Percentiles rank a stretch among this genome's conserved stretches.
phyloP scores from a whole-genome alignment of 1,140 invertebrate genomes.

The Anagrus nilaparvatae region DNA sequence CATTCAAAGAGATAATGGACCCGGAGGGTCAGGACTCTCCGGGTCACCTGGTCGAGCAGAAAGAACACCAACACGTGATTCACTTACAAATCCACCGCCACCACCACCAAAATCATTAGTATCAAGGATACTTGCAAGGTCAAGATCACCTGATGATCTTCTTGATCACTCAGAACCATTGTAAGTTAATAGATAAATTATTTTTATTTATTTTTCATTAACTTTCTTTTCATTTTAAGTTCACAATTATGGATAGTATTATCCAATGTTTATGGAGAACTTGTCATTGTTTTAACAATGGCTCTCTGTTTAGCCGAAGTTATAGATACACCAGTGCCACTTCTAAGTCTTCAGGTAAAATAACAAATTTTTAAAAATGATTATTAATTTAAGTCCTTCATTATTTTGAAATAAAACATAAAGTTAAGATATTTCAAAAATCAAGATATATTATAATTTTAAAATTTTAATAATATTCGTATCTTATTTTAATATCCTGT shows the following conservation, averaged over 20 bases:
- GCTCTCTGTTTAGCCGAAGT: constrained; percentile 51
- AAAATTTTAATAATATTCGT: too few relatives aligned
- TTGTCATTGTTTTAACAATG: constrained; percentile 48
- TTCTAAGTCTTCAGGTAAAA: constrained; percentile 51
- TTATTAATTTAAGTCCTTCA: too few relatives aligned
- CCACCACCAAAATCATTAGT: constrained; percentile 29
- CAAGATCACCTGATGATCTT: constrained; percentile 27
- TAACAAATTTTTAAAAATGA: too few relatives aligned
- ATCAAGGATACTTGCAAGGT: constrained; percentile 31
- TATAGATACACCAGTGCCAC: constrained; percentile 47
- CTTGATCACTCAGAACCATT: constrained; percentile 34
- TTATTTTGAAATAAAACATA: too few relatives aligned
- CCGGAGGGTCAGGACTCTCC: constrained; percentile 16
- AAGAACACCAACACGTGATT: constrained; percentile 6
- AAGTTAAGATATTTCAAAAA: too few relatives aligned
- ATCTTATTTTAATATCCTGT: too few relatives aligned
- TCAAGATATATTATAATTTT: too few relatives aligned
- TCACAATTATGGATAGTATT: constrained; percentile 48
- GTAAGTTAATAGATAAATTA: constrained; percentile 20
- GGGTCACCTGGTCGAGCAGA: constrained; percentile 11
- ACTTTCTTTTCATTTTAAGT: constrained; percentile 28
- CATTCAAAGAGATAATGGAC: constrained; percentile 27
- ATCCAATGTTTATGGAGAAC: constrained; percentile 52
- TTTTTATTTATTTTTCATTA: constrained; percentile 1
- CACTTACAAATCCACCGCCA: constrained; percentile 23